Evolutionary conservation across 2,113 vertebrate species (phyloP).

Genomic region (Lophura nycthemera): DNA sequence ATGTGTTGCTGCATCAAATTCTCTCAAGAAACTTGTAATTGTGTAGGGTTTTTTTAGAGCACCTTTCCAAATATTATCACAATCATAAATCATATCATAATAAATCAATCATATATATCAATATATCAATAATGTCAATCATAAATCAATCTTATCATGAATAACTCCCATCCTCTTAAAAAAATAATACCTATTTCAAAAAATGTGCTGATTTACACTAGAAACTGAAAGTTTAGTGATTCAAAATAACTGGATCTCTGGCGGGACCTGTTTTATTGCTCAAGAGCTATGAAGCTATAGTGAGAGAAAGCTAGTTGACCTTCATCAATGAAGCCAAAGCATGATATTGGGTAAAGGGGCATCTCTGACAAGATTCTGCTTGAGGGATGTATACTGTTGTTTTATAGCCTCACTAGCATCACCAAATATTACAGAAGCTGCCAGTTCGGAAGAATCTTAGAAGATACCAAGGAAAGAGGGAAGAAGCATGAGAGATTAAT

Average conservation of each 20-base stretch:
- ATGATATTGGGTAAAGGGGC: background rate
- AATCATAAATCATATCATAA: background rate
- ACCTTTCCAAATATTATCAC: background rate
- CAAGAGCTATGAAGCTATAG: background rate
- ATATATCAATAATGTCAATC: no score
- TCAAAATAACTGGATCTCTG: background rate
- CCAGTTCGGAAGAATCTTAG: conserved; percentile 3
- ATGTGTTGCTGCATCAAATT: background rate
- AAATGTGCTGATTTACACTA: background rate
- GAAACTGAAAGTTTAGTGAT: background rate
- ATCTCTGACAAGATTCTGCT: conserved; percentile 30
- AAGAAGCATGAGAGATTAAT: conserved; percentile 12
- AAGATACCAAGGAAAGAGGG: background rate
- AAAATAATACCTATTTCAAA: background rate
- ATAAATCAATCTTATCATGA: background rate
- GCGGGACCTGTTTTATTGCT: background rate
- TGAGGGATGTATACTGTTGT: background rate
- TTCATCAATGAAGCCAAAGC: conserved; percentile 58
- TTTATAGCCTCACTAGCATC: conserved; percentile 19
- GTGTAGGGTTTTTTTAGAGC: background rate
- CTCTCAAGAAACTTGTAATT: background rate
- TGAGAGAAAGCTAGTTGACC: conserved; percentile 63
- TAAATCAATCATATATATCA: no score
- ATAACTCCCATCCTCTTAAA: background rate
- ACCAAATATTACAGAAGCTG: conserved; percentile 47